phyloP scores from a whole-genome alignment of 2,797 vertebrate genomes.

The Clarias fuscus region DNA sequence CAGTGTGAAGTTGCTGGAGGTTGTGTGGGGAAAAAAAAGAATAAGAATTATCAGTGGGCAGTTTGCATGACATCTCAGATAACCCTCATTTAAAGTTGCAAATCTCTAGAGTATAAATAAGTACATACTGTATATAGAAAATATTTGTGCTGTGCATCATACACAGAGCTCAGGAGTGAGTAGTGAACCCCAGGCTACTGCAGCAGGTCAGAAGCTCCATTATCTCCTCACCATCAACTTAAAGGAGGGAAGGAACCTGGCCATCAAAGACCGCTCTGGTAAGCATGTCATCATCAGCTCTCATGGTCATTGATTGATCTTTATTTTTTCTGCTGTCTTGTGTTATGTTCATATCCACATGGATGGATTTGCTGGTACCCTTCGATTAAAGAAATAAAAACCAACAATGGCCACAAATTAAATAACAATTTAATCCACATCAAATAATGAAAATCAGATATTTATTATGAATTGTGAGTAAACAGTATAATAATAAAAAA shows the following conservation, averaged over 20 bases:
- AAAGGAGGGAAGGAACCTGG: constrained; percentile 87
- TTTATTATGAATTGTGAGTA: too few species aligned
- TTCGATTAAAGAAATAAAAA: neutral
- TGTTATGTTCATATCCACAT: neutral
- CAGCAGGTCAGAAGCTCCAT: constrained; percentile 73
- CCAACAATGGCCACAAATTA: neutral
- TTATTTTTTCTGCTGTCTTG: neutral
- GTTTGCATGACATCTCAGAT: neutral
- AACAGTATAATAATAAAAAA: too few species aligned
- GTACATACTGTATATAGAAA: neutral
- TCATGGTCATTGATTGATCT: neutral
- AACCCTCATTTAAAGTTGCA: too few species aligned
- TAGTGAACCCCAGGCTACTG: constrained; percentile 59
- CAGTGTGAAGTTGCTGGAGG: neutral
- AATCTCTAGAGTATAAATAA: neutral
- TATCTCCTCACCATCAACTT: constrained; percentile 89
- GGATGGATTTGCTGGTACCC: neutral
- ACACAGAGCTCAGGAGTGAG: constrained; percentile 60
- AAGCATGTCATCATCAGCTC: constrained; percentile 54
- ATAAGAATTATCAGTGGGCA: neutral
- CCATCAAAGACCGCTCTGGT: constrained; percentile 90
- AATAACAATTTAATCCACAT: too few species aligned
- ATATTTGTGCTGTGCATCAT: neutral
- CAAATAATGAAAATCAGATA: too few species aligned
- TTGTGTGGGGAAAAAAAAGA: neutral